Evolutionary conservation across 2,797 vertebrate species (phyloP), one percentile per base, ranked within the genome.

Genomic region (Fistularia tabacaria): DNA sequence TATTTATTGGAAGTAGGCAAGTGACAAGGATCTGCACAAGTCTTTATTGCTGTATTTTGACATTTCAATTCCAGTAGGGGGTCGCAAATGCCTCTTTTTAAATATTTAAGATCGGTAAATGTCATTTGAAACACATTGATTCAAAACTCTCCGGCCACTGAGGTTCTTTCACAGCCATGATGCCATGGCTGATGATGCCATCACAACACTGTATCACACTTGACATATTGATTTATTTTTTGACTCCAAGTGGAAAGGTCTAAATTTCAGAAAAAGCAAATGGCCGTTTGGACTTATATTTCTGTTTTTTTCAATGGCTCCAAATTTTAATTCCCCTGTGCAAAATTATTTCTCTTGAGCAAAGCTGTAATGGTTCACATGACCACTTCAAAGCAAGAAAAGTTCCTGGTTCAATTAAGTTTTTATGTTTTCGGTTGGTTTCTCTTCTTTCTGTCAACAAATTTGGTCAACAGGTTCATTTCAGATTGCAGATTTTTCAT

Each of bases 221-320:
- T 80, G 72, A 77, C 77, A 67, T 71, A 83, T 79, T 69, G 75
- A 86, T 87, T 81, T 75, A 73, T 83, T 74, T 63, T 74, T 59
- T 60, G 65, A 70, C 68, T 79, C 73, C 71, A 73, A 77, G 67
- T 61, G 68, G 64, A 69, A 71, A 52, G 59, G 56, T 69, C 76
- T 58, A 80, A 76, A 61, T 61, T 65, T 78, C n/a, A n/a, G 58
- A 77, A 81, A 82, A 56, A 54, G 56, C 64, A 69, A 51, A 76
- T 54, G 46, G 61, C 61, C 52, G 60, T 60, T 36, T 37, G 45
- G 59, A 60, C 68, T 57, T 71, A 45, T 81, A 71, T 79, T 72
- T 77, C 72, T 25, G 2, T 25, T 25, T 25, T 25, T 25, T 25
- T 25, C 25, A 25, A 25, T 25, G 25, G 5, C 25, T 25, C 25